A percentile compares a stretch with the other conserved stretches of the same genome.
Evolutionary conservation across 2,113 vertebrate genomes (phyloP).

Genomic region (Ameiurus melas): DNA sequence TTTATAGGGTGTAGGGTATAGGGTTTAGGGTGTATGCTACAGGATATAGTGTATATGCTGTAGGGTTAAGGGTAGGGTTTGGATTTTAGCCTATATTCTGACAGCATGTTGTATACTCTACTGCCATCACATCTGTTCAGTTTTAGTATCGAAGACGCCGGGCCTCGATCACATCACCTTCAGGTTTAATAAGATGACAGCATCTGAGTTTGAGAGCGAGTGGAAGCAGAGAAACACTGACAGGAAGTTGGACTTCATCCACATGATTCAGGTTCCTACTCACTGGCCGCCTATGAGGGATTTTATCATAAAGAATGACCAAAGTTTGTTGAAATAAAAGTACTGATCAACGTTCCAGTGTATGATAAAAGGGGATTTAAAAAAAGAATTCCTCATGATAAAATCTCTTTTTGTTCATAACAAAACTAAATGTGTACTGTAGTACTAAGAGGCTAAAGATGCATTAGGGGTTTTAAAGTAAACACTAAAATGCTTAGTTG

Average conservation of each 20-base stretch:
- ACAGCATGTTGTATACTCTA: not conserved
- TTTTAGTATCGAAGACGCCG: conserved; percentile 75
- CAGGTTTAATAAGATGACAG: conserved; percentile 85
- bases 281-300: not conserved
- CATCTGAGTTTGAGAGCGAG: conserved; percentile 82
- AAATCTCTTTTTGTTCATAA: not conserved
- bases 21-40: not conserved
- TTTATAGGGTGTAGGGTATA: not conserved
- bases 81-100: not conserved
- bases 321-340: not conserved
- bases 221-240: conserved; percentile 72
- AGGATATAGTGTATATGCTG: not conserved
- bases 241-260: conserved; percentile 90
- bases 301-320: not conserved
- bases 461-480: not conserved
- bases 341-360: too few species aligned
- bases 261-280: conserved; percentile 89
- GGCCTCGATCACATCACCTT: conserved; percentile 81
- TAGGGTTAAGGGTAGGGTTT: not conserved
- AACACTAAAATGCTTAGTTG: not conserved
- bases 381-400: too few species aligned
- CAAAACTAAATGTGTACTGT: not conserved
- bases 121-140: conserved; percentile 60
- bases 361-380: not conserved
- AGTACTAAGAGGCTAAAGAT: not conserved